phyloP scores from a whole-genome alignment of 2,113 vertebrate genomes.

The Rhinopomastus cyanomelas region DNA sequence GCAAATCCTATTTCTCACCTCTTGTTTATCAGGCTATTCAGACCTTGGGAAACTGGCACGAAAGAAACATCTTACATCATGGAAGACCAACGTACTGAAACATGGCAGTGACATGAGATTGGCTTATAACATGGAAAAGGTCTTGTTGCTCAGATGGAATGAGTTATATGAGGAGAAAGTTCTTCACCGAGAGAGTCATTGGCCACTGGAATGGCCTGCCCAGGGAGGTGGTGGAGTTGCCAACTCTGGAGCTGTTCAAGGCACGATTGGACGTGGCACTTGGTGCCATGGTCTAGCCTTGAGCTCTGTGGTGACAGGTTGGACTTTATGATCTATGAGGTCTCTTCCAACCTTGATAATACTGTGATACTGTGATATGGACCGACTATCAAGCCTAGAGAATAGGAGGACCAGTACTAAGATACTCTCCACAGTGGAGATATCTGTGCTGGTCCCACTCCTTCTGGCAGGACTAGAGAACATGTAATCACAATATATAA shows the following conservation, averaged over 20 bases:
- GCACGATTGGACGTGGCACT: too few species aligned
- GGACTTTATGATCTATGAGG: too few species aligned
- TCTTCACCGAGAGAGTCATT: too few species aligned
- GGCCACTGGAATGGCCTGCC: too few species aligned
- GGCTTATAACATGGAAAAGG: not conserved
- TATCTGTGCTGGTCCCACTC: not conserved
- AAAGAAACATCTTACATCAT: not conserved
- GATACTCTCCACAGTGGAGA: not conserved
- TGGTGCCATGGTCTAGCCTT: too few species aligned
- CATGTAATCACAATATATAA: not conserved
- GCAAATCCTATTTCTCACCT: not conserved
- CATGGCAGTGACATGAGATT: not conserved
- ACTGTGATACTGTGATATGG: too few species aligned
- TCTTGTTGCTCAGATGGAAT: not conserved
- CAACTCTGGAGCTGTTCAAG: too few species aligned
- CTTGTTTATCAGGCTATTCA: conserved; percentile 1
- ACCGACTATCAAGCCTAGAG: not conserved
- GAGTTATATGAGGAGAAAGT: fast-evolving
- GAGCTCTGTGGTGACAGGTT: too few species aligned
- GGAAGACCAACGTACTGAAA: not conserved
- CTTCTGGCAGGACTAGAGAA: not conserved
- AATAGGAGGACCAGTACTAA: not conserved
- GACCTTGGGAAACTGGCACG: not conserved
- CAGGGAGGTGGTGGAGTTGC: too few species aligned
- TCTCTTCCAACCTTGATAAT: too few species aligned